phyloP scores from a whole-genome alignment of 2,888 invertebrate genomes.

The Erebia ligea region DNA sequence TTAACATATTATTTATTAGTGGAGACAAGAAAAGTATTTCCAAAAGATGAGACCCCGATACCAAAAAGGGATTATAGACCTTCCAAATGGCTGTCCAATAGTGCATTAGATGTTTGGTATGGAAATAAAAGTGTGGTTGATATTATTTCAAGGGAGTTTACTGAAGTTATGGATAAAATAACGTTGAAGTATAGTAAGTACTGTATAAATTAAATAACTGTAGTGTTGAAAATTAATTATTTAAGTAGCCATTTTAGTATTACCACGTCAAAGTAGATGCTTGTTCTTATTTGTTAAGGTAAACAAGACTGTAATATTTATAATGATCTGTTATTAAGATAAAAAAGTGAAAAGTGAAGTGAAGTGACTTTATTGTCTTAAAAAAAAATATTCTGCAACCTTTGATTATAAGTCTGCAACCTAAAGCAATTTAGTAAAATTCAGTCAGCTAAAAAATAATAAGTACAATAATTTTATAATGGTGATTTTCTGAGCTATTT shows the following conservation, averaged over 20 bases:
- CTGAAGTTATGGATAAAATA: conserved; percentile 55
- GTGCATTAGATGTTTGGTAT: conserved; percentile 67
- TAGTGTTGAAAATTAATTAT: neutral
- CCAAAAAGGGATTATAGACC: conserved; percentile 54
- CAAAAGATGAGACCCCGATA: conserved; percentile 42
- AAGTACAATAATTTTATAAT: neutral
- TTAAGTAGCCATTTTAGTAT: neutral
- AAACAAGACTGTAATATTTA: too few relatives aligned
- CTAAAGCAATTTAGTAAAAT: too few relatives aligned
- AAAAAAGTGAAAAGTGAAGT: too few relatives aligned
- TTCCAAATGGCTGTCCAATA: conserved; percentile 62
- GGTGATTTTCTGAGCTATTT: neutral
- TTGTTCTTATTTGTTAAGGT: too few relatives aligned
- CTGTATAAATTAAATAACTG: neutral
- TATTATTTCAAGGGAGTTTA: conserved; percentile 59
- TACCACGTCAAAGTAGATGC: too few relatives aligned
- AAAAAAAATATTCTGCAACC: too few relatives aligned
- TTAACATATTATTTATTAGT: conserved; percentile 21
- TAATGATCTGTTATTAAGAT: too few relatives aligned
- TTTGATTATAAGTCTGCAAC: too few relatives aligned
- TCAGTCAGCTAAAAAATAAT: too few relatives aligned
- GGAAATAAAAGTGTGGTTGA: conserved; percentile 65
- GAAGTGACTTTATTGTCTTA: too few relatives aligned
- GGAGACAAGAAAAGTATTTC: conserved; percentile 42
- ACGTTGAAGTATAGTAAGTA: conserved; percentile 55